Base-by-base conservation (phyloP, 2,797 vertebrate species). In the Vultur gryphus region DNA sequence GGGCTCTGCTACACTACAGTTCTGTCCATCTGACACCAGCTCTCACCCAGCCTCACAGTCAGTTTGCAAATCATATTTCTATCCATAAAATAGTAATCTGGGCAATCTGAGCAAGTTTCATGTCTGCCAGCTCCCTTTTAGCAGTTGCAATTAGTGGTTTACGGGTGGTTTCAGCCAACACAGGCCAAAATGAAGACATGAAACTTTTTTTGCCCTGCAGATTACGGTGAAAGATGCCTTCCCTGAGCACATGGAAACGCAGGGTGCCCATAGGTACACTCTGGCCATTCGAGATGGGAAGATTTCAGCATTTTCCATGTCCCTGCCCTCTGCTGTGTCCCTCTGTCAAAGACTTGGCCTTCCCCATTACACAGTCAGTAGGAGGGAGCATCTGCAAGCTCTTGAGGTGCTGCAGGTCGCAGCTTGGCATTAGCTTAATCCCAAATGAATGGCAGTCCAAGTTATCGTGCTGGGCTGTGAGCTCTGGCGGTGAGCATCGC, bases 111-210 rank as follows among this genome's bases (percentile, higher is more conserved):
- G 64, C 44, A 64, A 69, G 46, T 49, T 85, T 65, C 23, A 7
- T 21, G 23, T 31, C 77, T 72, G n/a, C 85, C 85, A 93, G 64
- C 39, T 93, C 78, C 59, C 67, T 90, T 84, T 82, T 55, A 76
- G 67, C 59, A 83, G 51, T 41, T n/a, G 75, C 48, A 91, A 31
- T 94, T 77, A 87, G 84, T 70, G 66, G 75, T 76, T 95, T 93
- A 72, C 26, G 73, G 43, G 58, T 44, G 66, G 58, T 82, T 96
- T 94, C 75, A 84, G 43, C 46, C 71, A 95, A 66, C 21, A 8
- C 0, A 1, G 77, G 37, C 61, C 57, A 75, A 91, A 87, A 71
- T 39, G n/a, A 86, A 65, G 37, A 37, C 54, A 55, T 1, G 6
- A 35, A 35, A 35, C 15, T 6, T 24, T 31, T 59, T n/a, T 35